A percentile compares a stretch with the other conserved stretches of the same genome.
These are phyloP conservation scores for Irena cyanogastra DNA, from an alignment of 2,113 vertebrate genomes.

Conservation along the genomic window DNA sequence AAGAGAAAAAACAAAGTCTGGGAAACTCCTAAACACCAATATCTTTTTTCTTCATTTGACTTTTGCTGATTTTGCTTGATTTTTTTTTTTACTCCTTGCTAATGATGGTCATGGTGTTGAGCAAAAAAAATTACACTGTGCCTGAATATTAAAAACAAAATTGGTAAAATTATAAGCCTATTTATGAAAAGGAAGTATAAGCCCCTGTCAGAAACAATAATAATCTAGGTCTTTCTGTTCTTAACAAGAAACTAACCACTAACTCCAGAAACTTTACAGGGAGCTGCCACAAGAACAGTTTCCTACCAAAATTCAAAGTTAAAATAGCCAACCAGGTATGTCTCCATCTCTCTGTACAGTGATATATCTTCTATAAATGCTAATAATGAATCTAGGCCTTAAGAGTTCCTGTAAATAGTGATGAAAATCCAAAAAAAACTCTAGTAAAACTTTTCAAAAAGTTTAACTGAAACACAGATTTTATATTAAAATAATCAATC, in stretches of 20 bases:
- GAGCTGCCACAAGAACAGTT: neutral
- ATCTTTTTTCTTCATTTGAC: neutral
- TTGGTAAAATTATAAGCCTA: neutral
- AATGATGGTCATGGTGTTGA: neutral
- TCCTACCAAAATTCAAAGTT: neutral
- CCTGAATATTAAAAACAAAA: neutral
- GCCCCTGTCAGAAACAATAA: neutral
- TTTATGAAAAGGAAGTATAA: neutral
- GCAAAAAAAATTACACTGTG: neutral
- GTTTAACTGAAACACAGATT: neutral
- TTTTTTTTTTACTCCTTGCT: neutral
- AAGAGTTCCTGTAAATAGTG: neutral
- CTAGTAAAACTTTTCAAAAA: neutral
- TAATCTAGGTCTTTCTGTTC: neutral
- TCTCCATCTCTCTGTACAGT: neutral
- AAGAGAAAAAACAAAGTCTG: neutral
- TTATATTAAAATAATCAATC: constrained; percentile 6
- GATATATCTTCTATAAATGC: neutral
- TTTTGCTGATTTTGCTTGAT: neutral
- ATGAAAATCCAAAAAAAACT: neutral
- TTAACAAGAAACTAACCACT: neutral
- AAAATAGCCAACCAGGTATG: neutral
- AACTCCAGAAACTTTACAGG: neutral
- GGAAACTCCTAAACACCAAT: neutral
- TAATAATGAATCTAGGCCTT: neutral